Percentiles rank a stretch among this genome's conserved stretches.
phyloP scores from a whole-genome alignment of 2,888 invertebrate genomes.

The Serripes groenlandicus region DNA sequence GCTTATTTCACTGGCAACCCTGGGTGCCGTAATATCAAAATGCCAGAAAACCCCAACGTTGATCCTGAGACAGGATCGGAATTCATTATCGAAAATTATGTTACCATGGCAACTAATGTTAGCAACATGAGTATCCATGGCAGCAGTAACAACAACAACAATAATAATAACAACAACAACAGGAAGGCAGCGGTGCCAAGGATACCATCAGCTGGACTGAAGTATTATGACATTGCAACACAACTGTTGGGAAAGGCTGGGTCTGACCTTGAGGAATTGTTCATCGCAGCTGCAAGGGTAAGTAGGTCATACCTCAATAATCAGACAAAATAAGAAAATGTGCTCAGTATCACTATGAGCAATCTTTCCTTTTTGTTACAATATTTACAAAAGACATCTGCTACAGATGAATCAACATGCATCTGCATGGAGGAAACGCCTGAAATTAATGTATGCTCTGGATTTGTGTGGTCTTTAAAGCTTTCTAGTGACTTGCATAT shows the following conservation, averaged over 20 bases:
- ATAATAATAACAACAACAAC: constrained; percentile 32
- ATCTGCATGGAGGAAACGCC: no score
- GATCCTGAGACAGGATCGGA: constrained; percentile 64
- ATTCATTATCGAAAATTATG: constrained; percentile 41
- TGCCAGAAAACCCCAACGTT: constrained; percentile 67
- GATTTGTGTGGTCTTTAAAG: no score
- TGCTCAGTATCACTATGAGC: not conserved
- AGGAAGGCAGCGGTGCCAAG: constrained; percentile 46
- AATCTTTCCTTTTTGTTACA: no score
- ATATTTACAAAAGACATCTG: no score
- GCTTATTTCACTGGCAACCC: constrained; percentile 47
- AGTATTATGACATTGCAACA: constrained; percentile 82
- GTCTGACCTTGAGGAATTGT: constrained; percentile 80
- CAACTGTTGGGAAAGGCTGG: constrained; percentile 78
- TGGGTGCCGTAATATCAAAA: constrained; percentile 56
- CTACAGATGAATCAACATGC: no score
- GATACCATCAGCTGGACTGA: constrained; percentile 62
- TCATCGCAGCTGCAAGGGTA: constrained; percentile 81
- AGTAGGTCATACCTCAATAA: constrained; percentile 26
- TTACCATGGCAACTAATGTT: constrained; percentile 59
- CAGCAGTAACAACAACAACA: constrained; percentile 29
- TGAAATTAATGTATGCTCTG: no score
- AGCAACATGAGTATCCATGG: constrained; percentile 30
- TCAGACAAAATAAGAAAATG: not conserved
- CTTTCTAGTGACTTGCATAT: no score